Conservation (phyloP, 2,113 vertebrate genomes). For the Leptocoma aspasia region DNA sequence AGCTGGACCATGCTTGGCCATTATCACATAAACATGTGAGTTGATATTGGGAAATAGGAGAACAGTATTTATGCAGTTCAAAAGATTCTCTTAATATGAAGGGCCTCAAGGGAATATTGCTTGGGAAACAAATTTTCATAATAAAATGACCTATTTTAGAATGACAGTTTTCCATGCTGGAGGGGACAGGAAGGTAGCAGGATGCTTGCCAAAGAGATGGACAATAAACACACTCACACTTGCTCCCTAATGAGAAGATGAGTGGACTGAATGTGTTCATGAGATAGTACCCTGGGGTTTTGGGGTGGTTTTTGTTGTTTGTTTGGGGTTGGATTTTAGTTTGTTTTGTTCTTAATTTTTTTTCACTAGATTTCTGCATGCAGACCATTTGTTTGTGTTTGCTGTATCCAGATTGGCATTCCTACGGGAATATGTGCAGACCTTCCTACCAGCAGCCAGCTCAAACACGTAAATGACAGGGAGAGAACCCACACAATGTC, state of each 20-base stretch:
- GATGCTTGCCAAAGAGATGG: background rate
- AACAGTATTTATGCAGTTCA: background rate
- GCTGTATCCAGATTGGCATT: background rate
- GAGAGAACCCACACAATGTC: background rate
- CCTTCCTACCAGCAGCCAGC: background rate
- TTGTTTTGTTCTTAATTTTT: background rate
- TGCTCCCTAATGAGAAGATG: background rate
- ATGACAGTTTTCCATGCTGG: background rate
- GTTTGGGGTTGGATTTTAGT: background rate
- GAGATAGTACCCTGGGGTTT: background rate
- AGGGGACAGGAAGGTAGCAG: background rate
- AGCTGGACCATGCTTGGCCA: background rate
- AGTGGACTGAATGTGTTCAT: background rate
- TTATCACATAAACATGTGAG: background rate
- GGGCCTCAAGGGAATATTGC: background rate
- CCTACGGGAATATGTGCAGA: background rate
- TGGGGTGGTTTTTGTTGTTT: background rate
- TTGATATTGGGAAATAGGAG: background rate
- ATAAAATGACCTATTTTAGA: conserved; percentile 35
- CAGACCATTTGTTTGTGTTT: background rate
- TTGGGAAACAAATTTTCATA: conserved; percentile 29
- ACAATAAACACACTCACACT: background rate
- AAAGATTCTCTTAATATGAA: background rate
- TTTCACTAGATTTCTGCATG: background rate
- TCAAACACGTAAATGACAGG: background rate